Evolutionary conservation across 2,113 vertebrate species (phyloP), one percentile per base, ranked within the genome.

Genomic region (Dolichallabes microphthalmus): DNA sequence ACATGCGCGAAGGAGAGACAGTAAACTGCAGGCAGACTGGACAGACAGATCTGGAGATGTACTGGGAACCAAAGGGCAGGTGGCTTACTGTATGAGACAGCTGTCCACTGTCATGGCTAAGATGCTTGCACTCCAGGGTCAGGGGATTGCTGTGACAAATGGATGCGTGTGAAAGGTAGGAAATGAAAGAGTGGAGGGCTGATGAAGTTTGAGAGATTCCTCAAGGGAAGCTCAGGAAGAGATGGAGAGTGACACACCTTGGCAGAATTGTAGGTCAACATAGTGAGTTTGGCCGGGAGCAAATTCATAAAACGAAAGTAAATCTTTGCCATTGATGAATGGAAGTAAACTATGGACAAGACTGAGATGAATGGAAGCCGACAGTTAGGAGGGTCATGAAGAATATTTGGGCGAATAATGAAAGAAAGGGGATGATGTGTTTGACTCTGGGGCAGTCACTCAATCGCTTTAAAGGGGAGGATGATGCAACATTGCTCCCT

Each of bases 21-120:
- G 84, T 84, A 61, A 81, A 90, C 90, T 80, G 2, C 25, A 88
- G 91, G 90, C 86, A 27, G 58, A 87, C 74, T 89, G 85, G 87
- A 81, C 58, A 90, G 92, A 93, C 89, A 92, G 88, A 91, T 86
- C 90, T 89, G 89, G 73, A 80, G 81, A 86, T 82, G 88, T 89
- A 93, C 90, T 91, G 91, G 90, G 87, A 82, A 90, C 91, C 90
- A 90, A 91, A 89, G 91, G 92, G 86, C 88, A 90, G 88, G 85
- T 83, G 86, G 80, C 85, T 75, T 66, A n/a, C n/a, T n/a, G n/a
- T n/a, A 80, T 83, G 79, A 86, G 87, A 86, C 87, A 87, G 86
- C 87, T 88, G 88, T 91, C 87, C 86, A 79, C 80, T 86, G 79
- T 89, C 87, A 76, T 45, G 55, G 80, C 86, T 64, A 68, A 78